Evolutionary conservation across 2,888 invertebrate species (phyloP).

Genomic region (Cyaniris semiargus): DNA sequence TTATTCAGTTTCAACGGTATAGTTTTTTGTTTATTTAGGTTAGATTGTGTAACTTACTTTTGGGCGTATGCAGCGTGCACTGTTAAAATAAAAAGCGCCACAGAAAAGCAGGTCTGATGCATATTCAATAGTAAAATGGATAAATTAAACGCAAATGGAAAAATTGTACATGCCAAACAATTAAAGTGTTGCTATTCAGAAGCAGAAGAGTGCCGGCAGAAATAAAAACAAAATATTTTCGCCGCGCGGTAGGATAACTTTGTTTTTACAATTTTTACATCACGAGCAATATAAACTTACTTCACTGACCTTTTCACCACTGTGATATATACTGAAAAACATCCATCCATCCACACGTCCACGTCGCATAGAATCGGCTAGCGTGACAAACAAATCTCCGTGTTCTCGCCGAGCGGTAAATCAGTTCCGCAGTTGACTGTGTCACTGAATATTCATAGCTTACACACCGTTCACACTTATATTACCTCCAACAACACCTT

Average conservation of each 20-base stretch:
- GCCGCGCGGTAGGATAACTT: too few relatives aligned
- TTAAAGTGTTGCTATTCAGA: too few relatives aligned
- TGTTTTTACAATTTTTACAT: too few relatives aligned
- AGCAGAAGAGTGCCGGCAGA: too few relatives aligned
- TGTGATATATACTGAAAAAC: not conserved
- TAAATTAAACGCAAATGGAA: too few relatives aligned
- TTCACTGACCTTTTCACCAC: too few relatives aligned
- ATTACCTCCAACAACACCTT: not conserved
- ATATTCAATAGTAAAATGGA: not conserved
- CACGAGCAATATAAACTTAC: too few relatives aligned
- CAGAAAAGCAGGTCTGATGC: not conserved
- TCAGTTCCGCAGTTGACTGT: conserved; percentile 15
- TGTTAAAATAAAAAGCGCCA: not conserved
- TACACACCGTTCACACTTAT: not conserved
- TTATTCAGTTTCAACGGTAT: not conserved
- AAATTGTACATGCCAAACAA: too few relatives aligned
- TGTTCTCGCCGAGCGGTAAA: not conserved
- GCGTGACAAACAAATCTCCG: not conserved
- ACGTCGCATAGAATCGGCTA: not conserved
- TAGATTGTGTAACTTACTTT: not conserved
- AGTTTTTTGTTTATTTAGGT: not conserved
- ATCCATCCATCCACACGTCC: not conserved
- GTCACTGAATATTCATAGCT: conserved; percentile 15
- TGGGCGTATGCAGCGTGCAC: not conserved
- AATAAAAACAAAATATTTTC: too few relatives aligned